phyloP scores from a whole-genome alignment of 2,113 vertebrate genomes.

The Leptobrachium leishanense region DNA sequence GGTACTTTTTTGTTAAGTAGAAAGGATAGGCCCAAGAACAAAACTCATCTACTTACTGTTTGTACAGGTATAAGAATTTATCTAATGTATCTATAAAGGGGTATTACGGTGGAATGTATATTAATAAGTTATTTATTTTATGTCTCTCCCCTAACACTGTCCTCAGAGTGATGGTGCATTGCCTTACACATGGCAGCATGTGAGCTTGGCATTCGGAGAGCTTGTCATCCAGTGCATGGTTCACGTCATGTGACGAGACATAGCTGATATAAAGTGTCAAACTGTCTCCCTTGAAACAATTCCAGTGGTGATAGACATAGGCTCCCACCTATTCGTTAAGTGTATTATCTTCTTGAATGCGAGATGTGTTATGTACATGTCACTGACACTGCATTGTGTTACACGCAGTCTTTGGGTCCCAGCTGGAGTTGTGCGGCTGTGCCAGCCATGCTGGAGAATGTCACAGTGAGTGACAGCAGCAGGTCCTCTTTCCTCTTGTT shows the following conservation, averaged over 20 bases:
- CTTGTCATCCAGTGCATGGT: conserved; percentile 4
- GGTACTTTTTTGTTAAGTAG: no score
- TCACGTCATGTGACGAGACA: conserved; percentile 14
- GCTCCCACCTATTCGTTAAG: neutral
- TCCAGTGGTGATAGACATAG: neutral
- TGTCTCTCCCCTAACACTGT: no score
- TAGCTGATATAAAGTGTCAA: conserved; percentile 11
- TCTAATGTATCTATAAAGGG: no score
- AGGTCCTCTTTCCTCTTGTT: conserved; percentile 14
- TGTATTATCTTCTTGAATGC: conserved; percentile 2
- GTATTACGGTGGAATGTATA: no score
- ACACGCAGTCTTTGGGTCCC: neutral
- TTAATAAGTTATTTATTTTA: no score
- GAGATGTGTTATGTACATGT: neutral
- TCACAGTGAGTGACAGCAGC: conserved; percentile 41
- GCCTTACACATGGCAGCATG: neutral
- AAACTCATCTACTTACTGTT: no score
- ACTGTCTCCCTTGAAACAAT: conserved; percentile 7
- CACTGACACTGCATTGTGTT: neutral
- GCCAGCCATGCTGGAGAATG: neutral
- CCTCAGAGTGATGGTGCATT: neutral
- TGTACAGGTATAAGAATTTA: no score
- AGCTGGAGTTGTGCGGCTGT: neutral
- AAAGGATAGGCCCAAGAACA: no score
- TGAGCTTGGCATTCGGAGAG: neutral